phyloP scores from a whole-genome alignment of 23 tunicate species.

The Oikopleura vanhoeffeni region DNA sequence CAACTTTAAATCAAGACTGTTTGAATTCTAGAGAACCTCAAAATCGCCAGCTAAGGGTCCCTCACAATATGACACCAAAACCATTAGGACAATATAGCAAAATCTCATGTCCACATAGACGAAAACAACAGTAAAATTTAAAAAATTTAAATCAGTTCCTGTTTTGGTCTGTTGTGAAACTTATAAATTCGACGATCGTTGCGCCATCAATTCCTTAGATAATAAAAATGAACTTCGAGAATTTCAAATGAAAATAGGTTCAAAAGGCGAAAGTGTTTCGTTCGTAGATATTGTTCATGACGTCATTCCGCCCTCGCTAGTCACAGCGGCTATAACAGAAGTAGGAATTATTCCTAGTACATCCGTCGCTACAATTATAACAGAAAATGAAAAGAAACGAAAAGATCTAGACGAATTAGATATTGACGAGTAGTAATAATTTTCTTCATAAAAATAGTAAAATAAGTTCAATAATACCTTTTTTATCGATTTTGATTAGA shows the following conservation, averaged over 20 bases:
- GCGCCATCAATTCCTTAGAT: background rate
- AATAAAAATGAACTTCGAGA: background rate
- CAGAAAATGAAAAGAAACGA: background rate
- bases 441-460: no score
- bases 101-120: no score
- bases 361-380: background rate
- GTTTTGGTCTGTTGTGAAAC: background rate
- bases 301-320: background rate
- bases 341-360: background rate
- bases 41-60: no score
- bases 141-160: no score
- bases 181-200: background rate
- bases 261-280: background rate
- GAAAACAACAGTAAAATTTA: no score
- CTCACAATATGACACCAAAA: no score
- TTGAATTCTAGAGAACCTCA: no score
- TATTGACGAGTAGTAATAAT: no score
- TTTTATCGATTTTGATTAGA: no score
- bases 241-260: background rate
- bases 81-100: no score
- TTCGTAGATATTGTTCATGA: background rate
- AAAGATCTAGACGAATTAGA: background rate
- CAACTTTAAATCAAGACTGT: no score
- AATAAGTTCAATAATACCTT: no score
- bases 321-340: background rate